Evolutionary conservation across 2,888 invertebrate species (phyloP).

Genomic region (Caenorhabditis sp.): DNA sequence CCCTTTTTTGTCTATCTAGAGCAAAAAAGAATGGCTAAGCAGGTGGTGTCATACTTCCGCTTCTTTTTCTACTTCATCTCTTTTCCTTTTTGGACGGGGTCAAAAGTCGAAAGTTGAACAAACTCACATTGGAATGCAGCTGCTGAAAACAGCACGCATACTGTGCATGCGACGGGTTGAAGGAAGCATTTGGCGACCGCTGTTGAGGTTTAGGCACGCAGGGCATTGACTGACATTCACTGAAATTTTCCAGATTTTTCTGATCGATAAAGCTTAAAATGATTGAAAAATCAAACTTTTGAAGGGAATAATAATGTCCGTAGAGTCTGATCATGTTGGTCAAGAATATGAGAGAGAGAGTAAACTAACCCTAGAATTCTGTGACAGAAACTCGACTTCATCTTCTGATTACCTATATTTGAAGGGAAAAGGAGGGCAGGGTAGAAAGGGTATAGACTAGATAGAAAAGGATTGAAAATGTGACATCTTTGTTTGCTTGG

Average conservation of each 20-base stretch:
- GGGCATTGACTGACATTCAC: slow-evolving; percentile 70
- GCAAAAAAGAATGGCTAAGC: slow-evolving; percentile 21
- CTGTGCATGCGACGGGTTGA: slow-evolving; percentile 72
- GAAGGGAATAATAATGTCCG: neutral
- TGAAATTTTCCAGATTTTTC: slow-evolving; percentile 31
- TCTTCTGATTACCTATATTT: slow-evolving; percentile 52
- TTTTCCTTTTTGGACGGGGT: no score
- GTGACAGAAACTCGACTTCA: slow-evolving; percentile 28
- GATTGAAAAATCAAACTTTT: slow-evolving; percentile 9
- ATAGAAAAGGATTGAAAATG: slow-evolving; percentile 1
- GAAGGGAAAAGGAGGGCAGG: slow-evolving; percentile 3
- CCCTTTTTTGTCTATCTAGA: slow-evolving; percentile 8
- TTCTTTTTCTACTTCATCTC: no score
- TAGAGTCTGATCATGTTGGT: neutral
- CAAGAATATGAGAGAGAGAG: no score
- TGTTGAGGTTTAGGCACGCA: slow-evolving; percentile 66
- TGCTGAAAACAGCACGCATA: slow-evolving; percentile 74
- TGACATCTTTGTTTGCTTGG: slow-evolving; percentile 45
- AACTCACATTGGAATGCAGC: slow-evolving; percentile 70
- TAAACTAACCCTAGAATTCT: slow-evolving; percentile 32
- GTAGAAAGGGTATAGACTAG: no score
- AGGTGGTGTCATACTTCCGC: slow-evolving; percentile 37
- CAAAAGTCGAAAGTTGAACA: no score
- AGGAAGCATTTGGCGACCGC: slow-evolving; percentile 62
- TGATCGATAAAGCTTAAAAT: no score